Evolutionary conservation across 2,888 invertebrate genomes (phyloP).

Genomic region (Halictus ligatus): DNA sequence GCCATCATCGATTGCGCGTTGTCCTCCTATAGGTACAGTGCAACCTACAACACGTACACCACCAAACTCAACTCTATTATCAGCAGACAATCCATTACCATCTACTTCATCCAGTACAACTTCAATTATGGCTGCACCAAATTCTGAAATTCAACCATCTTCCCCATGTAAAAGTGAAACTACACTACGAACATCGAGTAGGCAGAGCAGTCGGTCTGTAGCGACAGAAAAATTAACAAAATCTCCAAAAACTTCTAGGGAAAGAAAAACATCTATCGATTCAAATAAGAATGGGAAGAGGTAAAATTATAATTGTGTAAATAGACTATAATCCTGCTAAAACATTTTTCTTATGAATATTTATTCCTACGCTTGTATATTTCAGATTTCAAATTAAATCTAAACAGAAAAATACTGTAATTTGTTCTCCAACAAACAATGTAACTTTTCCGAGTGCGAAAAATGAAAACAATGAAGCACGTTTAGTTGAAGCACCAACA

Average conservation of each 20-base stretch:
- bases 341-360: background rate
- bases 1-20: conserved; percentile 81
- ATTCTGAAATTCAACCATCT: conserved; percentile 31
- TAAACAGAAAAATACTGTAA: conserved; percentile 71
- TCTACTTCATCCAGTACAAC: conserved; percentile 66
- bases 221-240: conserved; percentile 69
- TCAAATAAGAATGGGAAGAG: conserved; percentile 73
- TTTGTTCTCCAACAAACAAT: conserved; percentile 73
- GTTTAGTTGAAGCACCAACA: conserved; percentile 90
- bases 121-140: conserved; percentile 17
- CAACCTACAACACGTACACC: conserved; percentile 85
- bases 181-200: conserved; percentile 24
- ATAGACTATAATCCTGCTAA: background rate
- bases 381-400: conserved; percentile 73
- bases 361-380: conserved; percentile 8
- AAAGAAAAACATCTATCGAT: conserved; percentile 76
- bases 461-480: conserved; percentile 81
- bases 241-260: conserved; percentile 73
- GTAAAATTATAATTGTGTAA: conserved; percentile 48
- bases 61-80: conserved; percentile 61
- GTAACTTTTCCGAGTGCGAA: conserved; percentile 75
- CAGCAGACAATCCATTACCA: conserved; percentile 63
- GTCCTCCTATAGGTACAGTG: conserved; percentile 86
- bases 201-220: conserved; percentile 30
- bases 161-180: conserved; percentile 51